Conservation (phyloP, 2,797 vertebrate genomes). For the Hemibagrus guttatus region DNA sequence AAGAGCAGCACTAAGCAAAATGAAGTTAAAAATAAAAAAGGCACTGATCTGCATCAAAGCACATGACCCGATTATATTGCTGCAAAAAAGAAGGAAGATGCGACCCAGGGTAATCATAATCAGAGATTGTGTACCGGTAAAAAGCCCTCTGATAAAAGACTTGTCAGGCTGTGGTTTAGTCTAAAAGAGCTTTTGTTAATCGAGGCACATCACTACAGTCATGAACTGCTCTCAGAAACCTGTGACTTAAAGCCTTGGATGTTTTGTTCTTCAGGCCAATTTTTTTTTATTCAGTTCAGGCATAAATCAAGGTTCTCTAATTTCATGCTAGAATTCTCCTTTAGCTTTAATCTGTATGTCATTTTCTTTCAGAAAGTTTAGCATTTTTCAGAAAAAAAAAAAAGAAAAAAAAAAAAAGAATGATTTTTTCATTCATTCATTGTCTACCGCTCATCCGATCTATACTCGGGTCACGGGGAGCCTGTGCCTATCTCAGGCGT, state of each 20-base stretch:
- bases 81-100: neutral
- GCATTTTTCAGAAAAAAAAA: neutral
- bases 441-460: no score
- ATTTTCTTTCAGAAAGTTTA: neutral
- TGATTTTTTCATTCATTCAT: no score
- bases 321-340: neutral
- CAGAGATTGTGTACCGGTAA: neutral
- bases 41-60: constrained; percentile 29
- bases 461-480: no score
- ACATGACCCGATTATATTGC: constrained; percentile 32
- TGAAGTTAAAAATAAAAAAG: neutral
- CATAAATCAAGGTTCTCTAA: neutral
- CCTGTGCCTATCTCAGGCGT: no score
- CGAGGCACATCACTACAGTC: constrained; percentile 3
- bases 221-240: neutral
- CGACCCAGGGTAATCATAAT: constrained; percentile 22
- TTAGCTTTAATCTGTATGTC: neutral
- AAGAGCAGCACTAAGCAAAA: neutral
- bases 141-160: constrained; percentile 26
- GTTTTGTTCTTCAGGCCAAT: constrained; percentile 10
- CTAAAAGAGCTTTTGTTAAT: constrained; percentile 32
- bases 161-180: neutral
- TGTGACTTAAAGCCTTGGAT: neutral
- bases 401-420: neutral
- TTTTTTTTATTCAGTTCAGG: neutral